Percentiles rank a stretch among this genome's conserved stretches.
Evolutionary conservation across 2,888 invertebrate species (phyloP).

Genomic region (Deilephila porcellus): DNA sequence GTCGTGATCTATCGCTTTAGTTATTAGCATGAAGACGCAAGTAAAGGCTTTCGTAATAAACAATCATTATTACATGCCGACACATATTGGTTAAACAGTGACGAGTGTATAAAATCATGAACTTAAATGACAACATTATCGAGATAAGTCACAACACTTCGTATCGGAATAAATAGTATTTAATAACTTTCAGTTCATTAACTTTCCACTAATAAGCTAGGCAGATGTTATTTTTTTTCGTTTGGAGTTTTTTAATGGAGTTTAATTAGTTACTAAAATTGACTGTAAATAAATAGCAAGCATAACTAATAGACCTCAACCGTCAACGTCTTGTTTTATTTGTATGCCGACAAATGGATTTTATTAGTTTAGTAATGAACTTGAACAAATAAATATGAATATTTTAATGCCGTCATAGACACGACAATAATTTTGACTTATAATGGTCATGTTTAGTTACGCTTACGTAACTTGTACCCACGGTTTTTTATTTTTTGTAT

Average conservation of each 20-base stretch:
- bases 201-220: background rate
- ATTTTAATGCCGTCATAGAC: too few relatives aligned
- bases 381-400: too few relatives aligned
- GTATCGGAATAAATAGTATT: background rate
- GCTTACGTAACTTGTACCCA: background rate
- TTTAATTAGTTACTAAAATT: too few relatives aligned
- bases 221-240: too few relatives aligned
- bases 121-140: slow-evolving; percentile 1
- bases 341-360: too few relatives aligned
- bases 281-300: too few relatives aligned
- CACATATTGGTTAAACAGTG: background rate
- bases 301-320: too few relatives aligned
- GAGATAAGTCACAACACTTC: background rate
- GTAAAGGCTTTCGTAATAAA: slow-evolving; percentile 17
- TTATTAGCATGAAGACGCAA: slow-evolving; percentile 4
- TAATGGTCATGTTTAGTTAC: background rate
- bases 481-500: background rate
- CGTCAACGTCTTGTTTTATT: too few relatives aligned
- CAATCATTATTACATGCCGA: background rate
- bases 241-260: too few relatives aligned
- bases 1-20: slow-evolving; percentile 24
- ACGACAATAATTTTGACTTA: background rate
- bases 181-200: background rate
- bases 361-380: too few relatives aligned
- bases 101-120: background rate